Evolutionary conservation across 2,113 vertebrate species (phyloP), one percentile per base, ranked within the genome.

Genomic region (Tychaedon coryphoeus): DNA sequence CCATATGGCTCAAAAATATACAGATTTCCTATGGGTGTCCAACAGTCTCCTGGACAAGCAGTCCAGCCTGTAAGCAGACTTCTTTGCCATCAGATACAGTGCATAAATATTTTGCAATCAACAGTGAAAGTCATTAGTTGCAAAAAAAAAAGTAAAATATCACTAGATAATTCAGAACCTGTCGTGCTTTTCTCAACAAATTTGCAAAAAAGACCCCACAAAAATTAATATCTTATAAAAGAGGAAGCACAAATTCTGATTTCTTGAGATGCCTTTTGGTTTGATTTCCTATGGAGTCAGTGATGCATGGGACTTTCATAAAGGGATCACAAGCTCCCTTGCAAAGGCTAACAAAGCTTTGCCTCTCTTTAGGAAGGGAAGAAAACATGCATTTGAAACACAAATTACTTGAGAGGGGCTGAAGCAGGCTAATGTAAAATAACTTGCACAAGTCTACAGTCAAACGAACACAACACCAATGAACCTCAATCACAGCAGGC

Each of bases 371-470:
- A 34, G 47, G 19, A 83, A 88, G 23, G 42, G 74, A 94, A 77
- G 26, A 17, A 85, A 91, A 85, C 4, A 2, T 4, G 17, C 45
- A 17, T 61, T 48, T 80, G 73, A 81, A 91, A 86, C 61, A 66
- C 3, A 10, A 7, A 4, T 33, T 19, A 85, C 33, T 36, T 0
- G 0, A 50, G 38, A n/a, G 18, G 8, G 48, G 10, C 43, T 91
- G 53, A 85, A 93, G 73, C 14, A 48, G n/a, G 3, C 8, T 25
- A 54, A 90, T 1, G 2, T 29, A 72, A 87, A 94, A 60, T 34
- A 96, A 91, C 66, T 87, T 73, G 45, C 25, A 16, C 50, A 73
- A 84, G 34, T 58, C 56, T 81, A 47, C 2, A 88, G 66, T 20
- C 40, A 57, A 61, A 75, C 40, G 14, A 76, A 33, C 66, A 84